Conservation (phyloP, 2,113 vertebrate species). For the Dendropsophus ebraccatus region DNA sequence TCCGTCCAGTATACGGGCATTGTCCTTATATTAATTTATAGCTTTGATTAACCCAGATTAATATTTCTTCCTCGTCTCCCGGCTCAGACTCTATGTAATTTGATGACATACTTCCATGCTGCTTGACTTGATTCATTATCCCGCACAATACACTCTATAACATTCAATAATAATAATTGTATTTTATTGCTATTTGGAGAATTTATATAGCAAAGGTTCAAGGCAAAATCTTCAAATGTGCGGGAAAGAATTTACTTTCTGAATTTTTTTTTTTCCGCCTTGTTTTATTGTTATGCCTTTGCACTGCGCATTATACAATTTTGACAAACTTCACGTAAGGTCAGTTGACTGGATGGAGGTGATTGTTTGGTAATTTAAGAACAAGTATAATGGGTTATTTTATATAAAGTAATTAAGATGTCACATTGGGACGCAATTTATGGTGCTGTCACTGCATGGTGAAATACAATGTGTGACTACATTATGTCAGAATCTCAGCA, state of each 20-base stretch:
- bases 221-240: background rate
- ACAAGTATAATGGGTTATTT: background rate
- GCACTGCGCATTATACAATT: background rate
- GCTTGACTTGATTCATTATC: constrained; percentile 12
- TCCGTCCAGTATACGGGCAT: background rate
- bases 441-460: background rate
- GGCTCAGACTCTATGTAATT: background rate
- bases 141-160: background rate
- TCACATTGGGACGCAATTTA: background rate
- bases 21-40: background rate
- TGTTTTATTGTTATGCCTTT: background rate
- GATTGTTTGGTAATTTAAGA: background rate
- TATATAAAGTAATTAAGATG: background rate
- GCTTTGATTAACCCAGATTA: background rate
- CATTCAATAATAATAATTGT: background rate
- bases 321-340: background rate
- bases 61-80: background rate
- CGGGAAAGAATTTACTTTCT: background rate
- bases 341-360: background rate
- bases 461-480: background rate
- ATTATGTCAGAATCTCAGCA: background rate
- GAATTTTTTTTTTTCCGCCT: background rate
- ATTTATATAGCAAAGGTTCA: background rate
- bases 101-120: background rate
- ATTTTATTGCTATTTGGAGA: constrained; percentile 9